A percentile compares a stretch with the other conserved stretches of the same genome.
Evolutionary conservation across 2,888 invertebrate genomes (phyloP).

Genomic region (Globia sparganii): DNA sequence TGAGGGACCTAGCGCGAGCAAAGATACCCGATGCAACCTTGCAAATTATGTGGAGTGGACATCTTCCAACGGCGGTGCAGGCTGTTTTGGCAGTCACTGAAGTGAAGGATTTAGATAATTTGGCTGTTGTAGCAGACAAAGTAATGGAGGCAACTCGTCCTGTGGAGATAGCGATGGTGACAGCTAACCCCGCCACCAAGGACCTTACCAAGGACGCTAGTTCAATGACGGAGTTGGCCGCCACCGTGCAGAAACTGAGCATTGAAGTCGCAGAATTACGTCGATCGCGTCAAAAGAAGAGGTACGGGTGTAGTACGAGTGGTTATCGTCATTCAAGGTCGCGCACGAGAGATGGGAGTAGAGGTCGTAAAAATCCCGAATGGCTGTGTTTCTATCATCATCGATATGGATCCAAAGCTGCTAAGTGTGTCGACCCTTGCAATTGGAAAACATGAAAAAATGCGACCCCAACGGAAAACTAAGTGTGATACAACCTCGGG

Average conservation of each 20-base stretch:
- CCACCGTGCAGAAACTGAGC: background rate
- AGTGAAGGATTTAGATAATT: background rate
- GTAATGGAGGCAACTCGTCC: background rate
- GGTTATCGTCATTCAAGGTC: background rate
- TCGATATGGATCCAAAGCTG: background rate
- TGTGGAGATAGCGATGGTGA: background rate
- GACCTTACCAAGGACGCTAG: background rate
- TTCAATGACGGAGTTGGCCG: background rate
- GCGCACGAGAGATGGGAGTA: background rate
- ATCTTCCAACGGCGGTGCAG: background rate
- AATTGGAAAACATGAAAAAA: background rate
- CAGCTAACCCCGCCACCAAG: background rate
- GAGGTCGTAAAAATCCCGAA: background rate
- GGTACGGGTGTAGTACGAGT: background rate
- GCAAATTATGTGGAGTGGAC: constrained; percentile 2
- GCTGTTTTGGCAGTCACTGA: background rate
- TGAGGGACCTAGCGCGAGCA: background rate
- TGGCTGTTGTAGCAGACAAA: background rate
- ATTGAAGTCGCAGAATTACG: background rate
- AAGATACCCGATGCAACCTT: background rate
- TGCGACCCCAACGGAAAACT: background rate
- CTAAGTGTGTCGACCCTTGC: background rate
- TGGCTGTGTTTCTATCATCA: background rate
- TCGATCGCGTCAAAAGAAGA: background rate
- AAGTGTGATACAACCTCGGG: constrained; percentile 4